Base-by-base conservation (phyloP, 2,797 vertebrate species). In the Manis pentadactyla region DNA sequence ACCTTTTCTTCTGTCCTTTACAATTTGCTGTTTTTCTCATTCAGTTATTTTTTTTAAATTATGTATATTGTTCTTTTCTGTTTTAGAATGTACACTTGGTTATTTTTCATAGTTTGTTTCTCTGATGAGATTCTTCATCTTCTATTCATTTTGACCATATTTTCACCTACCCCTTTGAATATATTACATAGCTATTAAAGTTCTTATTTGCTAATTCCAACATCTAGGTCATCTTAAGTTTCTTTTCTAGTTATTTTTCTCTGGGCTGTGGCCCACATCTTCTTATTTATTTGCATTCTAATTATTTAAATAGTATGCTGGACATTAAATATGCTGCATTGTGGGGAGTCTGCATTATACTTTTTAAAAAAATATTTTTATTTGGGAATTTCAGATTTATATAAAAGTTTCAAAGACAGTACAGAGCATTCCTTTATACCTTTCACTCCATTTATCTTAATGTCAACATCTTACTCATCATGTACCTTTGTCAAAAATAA, bases 201-300 rank as follows among this genome's bases (percentile, higher is more conserved):
- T 46, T 29, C 14, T 84, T 77, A 1, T 77, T 88, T 39, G 10
- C 8, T 21, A 57, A 75, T 59, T 90, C 59, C 23, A 31, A 5
- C 55, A n/a, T 73, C 5, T 59, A 9, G 31, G 9, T 82, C 7
- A 61, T 53, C 10, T 42, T 86, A 82, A 46, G 11, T 85, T 71
- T 85, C 25, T 53, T 85, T 86, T 75, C 55, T 90, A 39, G 8
- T 93, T 74, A 34, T 12, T 78, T 31, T 61, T 42, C 68, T 18
- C 59, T 74, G 69, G 25, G 59, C 2, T 19, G 17, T 55, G 87
- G 14, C 31, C 63, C 63, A 61, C 49, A 49, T 49, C 39, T 79
- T 61, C 34, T 89, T 89, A 37, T 59, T 94, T 94, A 39, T 94
- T 74, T 83, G 37, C 19, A n/a, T 83, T 68, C 6, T 83, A 75